These are phyloP conservation scores for Taeniopygia guttata DNA, from an alignment of 2,797 vertebrate species.

Conservation along the genomic window DNA sequence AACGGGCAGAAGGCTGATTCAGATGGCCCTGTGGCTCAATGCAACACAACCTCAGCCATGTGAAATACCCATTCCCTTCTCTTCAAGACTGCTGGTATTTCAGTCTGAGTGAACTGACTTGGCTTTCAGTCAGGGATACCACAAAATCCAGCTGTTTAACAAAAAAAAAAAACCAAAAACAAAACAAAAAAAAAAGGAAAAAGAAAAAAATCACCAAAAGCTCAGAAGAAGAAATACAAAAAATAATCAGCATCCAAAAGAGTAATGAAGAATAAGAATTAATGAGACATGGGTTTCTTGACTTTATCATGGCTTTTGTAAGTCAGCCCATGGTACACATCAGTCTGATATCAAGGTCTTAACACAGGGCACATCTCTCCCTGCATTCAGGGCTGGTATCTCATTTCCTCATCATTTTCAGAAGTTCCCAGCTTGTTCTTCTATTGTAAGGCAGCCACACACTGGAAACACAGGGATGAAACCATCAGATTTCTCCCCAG, in stretches of 20 bases:
- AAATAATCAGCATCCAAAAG: background rate
- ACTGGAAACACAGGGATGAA: background rate
- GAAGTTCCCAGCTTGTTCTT: background rate
- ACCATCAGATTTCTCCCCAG: background rate
- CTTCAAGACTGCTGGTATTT: background rate
- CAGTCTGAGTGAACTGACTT: background rate
- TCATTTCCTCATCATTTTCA: background rate
- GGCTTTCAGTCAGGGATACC: background rate
- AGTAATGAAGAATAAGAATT: background rate
- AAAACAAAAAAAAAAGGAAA: too few relatives aligned
- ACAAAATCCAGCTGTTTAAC: background rate
- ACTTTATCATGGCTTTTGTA: background rate
- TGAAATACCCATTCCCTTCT: background rate
- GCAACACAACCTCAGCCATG: background rate
- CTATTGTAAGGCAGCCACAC: background rate
- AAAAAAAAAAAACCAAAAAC: background rate
- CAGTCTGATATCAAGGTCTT: fast-evolving
- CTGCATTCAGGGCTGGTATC: background rate
- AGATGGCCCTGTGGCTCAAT: background rate
- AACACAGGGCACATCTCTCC: background rate
- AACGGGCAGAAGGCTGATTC: background rate
- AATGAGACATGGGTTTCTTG: background rate
- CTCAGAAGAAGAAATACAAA: background rate
- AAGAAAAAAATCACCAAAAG: background rate
- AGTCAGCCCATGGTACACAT: background rate